Conservation (phyloP, 2,888 invertebrate species). For the Baronia brevicornis region DNA sequence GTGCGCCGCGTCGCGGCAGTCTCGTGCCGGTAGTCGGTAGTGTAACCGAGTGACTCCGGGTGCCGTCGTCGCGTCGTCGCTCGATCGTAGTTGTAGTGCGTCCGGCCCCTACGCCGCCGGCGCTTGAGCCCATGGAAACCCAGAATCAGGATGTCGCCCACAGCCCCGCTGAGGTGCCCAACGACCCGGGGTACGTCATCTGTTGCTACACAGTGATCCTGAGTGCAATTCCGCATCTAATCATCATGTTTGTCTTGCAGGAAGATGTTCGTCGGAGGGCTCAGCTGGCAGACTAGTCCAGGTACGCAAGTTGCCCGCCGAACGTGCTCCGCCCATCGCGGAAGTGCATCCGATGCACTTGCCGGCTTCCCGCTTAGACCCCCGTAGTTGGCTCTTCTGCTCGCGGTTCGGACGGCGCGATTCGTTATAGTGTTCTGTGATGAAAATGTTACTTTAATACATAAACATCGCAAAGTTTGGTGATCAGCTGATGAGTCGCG, state of each 20-base stretch:
- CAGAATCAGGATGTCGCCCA: slow-evolving; percentile 87
- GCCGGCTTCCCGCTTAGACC: slow-evolving; percentile 37
- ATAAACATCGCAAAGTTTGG: slow-evolving; percentile 69
- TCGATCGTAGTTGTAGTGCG: slow-evolving; percentile 77
- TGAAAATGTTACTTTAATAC: slow-evolving; percentile 35
- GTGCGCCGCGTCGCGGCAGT: slow-evolving; percentile 66
- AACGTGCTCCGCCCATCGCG: slow-evolving; percentile 41
- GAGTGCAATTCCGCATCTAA: slow-evolving; percentile 41
- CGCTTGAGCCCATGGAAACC: slow-evolving; percentile 79
- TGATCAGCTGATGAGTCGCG: slow-evolving; percentile 69
- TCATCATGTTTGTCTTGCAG: slow-evolving; percentile 84
- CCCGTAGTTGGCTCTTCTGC: slow-evolving; percentile 33
- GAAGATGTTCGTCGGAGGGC: slow-evolving; percentile 99
- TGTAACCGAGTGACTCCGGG: slow-evolving; percentile 79
- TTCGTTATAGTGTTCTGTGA: slow-evolving; percentile 43
- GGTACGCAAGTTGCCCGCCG: slow-evolving; percentile 79
- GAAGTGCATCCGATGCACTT: slow-evolving; percentile 53
- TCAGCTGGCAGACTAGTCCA: slow-evolving; percentile 99
- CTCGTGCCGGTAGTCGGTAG: slow-evolving; percentile 84
- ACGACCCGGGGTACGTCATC: slow-evolving; percentile 91
- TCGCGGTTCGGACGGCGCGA: slow-evolving; percentile 34
- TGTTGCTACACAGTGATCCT: slow-evolving; percentile 23
- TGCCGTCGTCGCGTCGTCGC: slow-evolving; percentile 76
- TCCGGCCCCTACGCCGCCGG: slow-evolving; percentile 57
- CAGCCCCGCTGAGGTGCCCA: slow-evolving; percentile 93